Conservation (phyloP, 2,888 invertebrate genomes). For the Hetaerina titia region DNA sequence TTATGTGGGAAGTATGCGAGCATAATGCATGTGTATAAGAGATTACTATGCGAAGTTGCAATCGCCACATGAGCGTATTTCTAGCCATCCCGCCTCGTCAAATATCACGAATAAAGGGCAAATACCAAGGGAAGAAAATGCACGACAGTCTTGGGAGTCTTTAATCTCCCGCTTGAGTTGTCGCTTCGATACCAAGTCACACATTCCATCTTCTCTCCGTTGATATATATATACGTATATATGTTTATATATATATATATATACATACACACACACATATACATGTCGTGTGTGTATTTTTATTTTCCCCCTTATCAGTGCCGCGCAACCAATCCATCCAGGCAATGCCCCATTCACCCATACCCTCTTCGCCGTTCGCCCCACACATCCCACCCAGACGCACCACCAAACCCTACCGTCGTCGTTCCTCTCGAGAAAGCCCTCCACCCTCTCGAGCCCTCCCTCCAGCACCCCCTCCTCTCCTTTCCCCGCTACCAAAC, state of each 20-base stretch:
- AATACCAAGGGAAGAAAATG: background rate
- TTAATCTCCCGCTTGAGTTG: constrained; percentile 66
- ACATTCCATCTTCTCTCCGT: constrained; percentile 60
- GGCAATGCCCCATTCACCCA: constrained; percentile 23
- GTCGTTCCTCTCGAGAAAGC: background rate
- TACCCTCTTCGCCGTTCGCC: background rate
- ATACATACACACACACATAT: background rate
- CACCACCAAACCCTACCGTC: background rate
- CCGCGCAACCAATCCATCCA: constrained; percentile 58
- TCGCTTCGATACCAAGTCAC: constrained; percentile 62
- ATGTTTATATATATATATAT: background rate
- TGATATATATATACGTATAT: background rate
- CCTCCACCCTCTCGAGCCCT: background rate
- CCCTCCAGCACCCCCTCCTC: background rate
- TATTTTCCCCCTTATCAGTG: constrained; percentile 59
- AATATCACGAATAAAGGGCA: constrained; percentile 48
- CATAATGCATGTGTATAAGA: background rate
- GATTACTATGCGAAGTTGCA: background rate
- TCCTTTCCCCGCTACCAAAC: background rate
- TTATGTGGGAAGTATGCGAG: too few species aligned
- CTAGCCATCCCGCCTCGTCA: background rate
- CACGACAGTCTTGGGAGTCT: background rate
- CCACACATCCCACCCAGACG: constrained; percentile 12
- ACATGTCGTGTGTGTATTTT: background rate
- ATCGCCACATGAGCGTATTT: background rate